These are phyloP conservation scores for Scylla paramamosain DNA, from an alignment of 1,140 invertebrate species.

Conservation along the genomic window DNA sequence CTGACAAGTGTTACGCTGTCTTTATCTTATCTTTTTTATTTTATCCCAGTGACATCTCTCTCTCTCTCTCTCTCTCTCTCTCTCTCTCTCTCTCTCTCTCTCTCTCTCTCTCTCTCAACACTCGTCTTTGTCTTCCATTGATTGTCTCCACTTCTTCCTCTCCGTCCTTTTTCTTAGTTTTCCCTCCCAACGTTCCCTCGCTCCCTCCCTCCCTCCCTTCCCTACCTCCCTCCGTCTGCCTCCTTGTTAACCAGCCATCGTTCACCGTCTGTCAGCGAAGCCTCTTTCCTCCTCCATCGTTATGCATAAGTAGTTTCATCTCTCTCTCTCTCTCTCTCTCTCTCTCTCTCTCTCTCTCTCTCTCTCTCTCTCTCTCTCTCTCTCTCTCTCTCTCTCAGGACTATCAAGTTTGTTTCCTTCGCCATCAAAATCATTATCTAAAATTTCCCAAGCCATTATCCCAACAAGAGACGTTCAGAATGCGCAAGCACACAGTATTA, in stretches of 20 bases:
- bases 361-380: slow-evolving; percentile 27
- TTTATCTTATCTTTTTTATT: not conserved
- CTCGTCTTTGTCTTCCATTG: not conserved
- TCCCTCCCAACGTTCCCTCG: not conserved
- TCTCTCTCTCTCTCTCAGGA: not conserved
- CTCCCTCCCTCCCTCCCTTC: not conserved
- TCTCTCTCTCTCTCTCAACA: not conserved
- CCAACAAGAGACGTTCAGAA: not conserved
- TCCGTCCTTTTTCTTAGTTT: not conserved
- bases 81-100: not conserved
- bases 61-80: not conserved
- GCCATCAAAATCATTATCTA: not conserved
- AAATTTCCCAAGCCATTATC: slow-evolving; percentile 29
- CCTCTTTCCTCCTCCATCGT: not conserved
- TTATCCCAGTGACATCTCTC: not conserved
- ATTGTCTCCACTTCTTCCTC: slow-evolving; percentile 12
- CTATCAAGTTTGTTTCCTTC: slow-evolving; percentile 25
- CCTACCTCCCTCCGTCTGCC: not conserved
- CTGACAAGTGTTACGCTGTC: too few species aligned
- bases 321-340: not conserved
- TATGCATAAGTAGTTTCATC: not conserved
- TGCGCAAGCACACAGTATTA: slow-evolving; percentile 24
- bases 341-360: slow-evolving; percentile 9
- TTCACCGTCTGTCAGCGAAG: not conserved
- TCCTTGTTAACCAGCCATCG: slow-evolving; percentile 14